A percentile compares a stretch with the other conserved stretches of the same genome.
Conservation (phyloP, 1,140 invertebrate genomes). For the Apis mellifera region Amel_HAv3.1 CM009931.2:1269501-1270000, state of each 20-base stretch:
- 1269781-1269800: no score
- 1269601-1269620: neutral
- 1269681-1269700: constrained; percentile 41
- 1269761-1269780: no score
- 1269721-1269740: neutral
- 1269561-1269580: constrained; percentile 11
- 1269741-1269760: neutral
- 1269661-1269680: constrained; percentile 45
- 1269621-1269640: constrained; percentile 24
- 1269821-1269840: no score
- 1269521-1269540: constrained; percentile 46
- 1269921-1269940: no score
- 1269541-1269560: neutral
- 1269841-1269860: no score
- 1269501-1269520: constrained; percentile 59
- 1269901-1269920: no score
- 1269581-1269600: constrained; percentile 24
- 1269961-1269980: no score
- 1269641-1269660: constrained; percentile 20
- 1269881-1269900: no score
- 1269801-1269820: no score
- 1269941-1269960: no score
- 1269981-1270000: no score
- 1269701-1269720: constrained; percentile 12
- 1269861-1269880: no score